phyloP scores from a whole-genome alignment of 2,888 invertebrate species.

The Idaea aversata region DNA sequence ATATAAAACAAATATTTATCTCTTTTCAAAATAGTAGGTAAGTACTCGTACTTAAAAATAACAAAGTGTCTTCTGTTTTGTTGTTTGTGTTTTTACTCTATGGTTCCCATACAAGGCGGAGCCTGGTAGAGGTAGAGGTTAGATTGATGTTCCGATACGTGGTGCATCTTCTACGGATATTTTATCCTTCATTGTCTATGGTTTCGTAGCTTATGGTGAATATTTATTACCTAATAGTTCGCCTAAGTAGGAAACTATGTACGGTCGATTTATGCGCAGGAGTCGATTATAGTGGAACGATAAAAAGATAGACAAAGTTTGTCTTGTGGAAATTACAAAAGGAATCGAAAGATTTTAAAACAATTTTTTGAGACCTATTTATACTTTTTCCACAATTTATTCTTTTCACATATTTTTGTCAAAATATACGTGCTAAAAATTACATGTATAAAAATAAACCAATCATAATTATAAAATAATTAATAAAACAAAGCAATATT shows the following conservation, averaged over 20 bases:
- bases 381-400: too few relatives aligned
- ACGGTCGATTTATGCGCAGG: not conserved
- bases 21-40: not conserved
- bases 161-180: slow-evolving; percentile 28
- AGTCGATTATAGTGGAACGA: not conserved
- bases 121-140: not conserved
- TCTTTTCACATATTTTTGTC: too few relatives aligned
- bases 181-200: slow-evolving; percentile 32
- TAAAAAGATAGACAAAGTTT: not conserved
- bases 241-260: slow-evolving; percentile 11
- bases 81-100: not conserved
- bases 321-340: not conserved
- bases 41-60: too few relatives aligned
- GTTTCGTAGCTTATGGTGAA: slow-evolving; percentile 22
- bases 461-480: slow-evolving; percentile 7
- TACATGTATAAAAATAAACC: slow-evolving; percentile 7
- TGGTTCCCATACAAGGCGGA: slow-evolving; percentile 44
- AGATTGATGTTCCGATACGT: slow-evolving; percentile 46
- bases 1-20: too few relatives aligned
- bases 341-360: too few relatives aligned
- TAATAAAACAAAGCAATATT: not conserved
- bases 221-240: slow-evolving; percentile 30
- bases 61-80: not conserved
- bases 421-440: not conserved
- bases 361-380: too few relatives aligned